phyloP scores from a whole-genome alignment of 1,140 invertebrate genomes.

The Homarus americanus region DNA sequence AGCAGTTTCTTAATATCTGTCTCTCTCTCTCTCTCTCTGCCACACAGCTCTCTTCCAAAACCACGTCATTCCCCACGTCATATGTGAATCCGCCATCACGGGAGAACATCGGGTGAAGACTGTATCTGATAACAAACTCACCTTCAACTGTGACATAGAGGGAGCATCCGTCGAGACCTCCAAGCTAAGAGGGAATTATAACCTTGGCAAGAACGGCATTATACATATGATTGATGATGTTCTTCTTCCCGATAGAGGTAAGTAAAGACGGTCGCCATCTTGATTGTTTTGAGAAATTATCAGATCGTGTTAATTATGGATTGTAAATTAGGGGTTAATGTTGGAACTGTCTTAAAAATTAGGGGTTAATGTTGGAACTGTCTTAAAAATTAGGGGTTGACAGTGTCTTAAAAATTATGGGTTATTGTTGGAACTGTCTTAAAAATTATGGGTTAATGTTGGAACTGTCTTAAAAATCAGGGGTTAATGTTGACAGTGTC shows the following conservation, averaged over 20 bases:
- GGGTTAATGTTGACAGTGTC: too few species aligned
- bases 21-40: background rate
- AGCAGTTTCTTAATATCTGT: too few species aligned
- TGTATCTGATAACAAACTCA: constrained; percentile 76
- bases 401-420: too few species aligned
- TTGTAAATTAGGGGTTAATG: background rate
- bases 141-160: constrained; percentile 78
- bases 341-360: too few species aligned
- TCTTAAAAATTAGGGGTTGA: too few species aligned
- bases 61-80: constrained; percentile 79
- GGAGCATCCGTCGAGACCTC: constrained; percentile 78
- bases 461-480: too few species aligned
- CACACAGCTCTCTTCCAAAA: constrained; percentile 78
- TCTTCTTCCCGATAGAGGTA: constrained; percentile 79
- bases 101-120: constrained; percentile 78
- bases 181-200: constrained; percentile 77
- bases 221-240: constrained; percentile 79
- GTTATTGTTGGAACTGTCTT: too few species aligned
- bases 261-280: too few species aligned
- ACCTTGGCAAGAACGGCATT: constrained; percentile 79
- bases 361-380: too few species aligned
- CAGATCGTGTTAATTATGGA: background rate
- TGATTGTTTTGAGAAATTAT: too few species aligned
- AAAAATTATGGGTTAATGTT: too few species aligned
- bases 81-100: constrained; percentile 79